Percentiles rank a stretch among this genome's conserved stretches.
Conservation (phyloP, 2,113 vertebrate genomes). For the Chaenocephalus aceratus region DNA sequence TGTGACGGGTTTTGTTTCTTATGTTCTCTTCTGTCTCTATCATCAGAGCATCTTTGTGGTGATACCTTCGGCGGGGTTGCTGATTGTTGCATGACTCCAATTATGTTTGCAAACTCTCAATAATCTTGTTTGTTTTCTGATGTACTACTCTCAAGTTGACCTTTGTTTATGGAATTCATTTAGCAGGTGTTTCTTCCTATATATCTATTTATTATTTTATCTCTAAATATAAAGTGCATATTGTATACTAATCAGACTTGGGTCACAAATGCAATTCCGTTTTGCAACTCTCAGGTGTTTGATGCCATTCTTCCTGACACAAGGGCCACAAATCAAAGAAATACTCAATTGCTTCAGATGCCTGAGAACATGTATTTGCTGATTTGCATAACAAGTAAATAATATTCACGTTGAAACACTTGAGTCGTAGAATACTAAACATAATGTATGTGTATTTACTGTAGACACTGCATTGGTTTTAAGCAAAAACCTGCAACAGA, state of each 20-base stretch:
- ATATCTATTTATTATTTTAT: not conserved
- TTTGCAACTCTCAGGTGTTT: not conserved
- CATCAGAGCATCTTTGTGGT: constrained; percentile 20
- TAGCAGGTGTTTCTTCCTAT: not conserved
- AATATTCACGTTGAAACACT: not conserved
- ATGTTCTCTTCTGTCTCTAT: not conserved
- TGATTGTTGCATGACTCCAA: constrained; percentile 3
- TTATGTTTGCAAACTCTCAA: constrained; percentile 6
- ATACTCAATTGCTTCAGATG: not conserved
- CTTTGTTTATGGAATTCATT: not conserved
- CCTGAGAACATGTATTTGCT: not conserved
- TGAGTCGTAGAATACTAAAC: not conserved
- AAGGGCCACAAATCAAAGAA: not conserved
- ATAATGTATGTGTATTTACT: not conserved
- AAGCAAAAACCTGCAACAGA: constrained; percentile 58
- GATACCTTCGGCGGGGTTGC: not conserved
- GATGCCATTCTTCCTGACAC: not conserved
- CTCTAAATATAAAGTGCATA: not conserved
- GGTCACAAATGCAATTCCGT: not conserved
- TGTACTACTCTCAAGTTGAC: not conserved
- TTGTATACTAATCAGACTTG: not conserved
- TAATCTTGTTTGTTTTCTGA: not conserved
- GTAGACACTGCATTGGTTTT: constrained; percentile 14
- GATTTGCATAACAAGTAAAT: not conserved
- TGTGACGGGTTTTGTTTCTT: not conserved